A percentile compares a stretch with the other conserved stretches of the same genome.
Evolutionary conservation across 2,888 invertebrate genomes (phyloP).

Genomic region (Portevinia maculata): DNA sequence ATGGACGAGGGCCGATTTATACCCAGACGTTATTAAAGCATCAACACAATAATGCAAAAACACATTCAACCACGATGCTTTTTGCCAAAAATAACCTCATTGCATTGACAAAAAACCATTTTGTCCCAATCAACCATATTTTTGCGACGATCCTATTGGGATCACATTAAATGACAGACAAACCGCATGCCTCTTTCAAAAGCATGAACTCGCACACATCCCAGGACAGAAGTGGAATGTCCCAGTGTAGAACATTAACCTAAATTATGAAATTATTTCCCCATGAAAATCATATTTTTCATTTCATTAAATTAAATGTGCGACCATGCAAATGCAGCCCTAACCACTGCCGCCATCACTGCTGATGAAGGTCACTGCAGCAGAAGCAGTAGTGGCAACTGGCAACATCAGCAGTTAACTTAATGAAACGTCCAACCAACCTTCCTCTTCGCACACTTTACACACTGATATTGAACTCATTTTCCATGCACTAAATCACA

Average conservation of each 20-base stretch:
- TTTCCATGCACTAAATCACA: conserved; percentile 66
- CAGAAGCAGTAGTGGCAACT: conserved; percentile 14
- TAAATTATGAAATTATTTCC: conserved; percentile 68
- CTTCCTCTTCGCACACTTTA: conserved; percentile 13
- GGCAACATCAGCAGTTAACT: conserved; percentile 58
- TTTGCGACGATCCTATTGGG: conserved; percentile 32
- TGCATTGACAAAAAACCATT: conserved; percentile 20
- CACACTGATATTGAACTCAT: conserved; percentile 71
- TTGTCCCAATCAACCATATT: conserved; percentile 21
- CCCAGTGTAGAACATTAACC: conserved; percentile 56
- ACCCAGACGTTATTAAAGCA: conserved; percentile 16
- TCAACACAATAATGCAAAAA: no score
- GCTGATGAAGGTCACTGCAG: conserved; percentile 66
- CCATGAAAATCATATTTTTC: conserved; percentile 66
- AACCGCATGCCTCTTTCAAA: conserved; percentile 51
- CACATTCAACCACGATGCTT: neutral
- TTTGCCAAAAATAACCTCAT: conserved; percentile 3
- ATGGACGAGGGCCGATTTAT: conserved; percentile 8
- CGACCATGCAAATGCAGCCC: conserved; percentile 58
- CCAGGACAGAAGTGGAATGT: neutral
- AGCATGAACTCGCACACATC: neutral
- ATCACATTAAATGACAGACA: conserved; percentile 64
- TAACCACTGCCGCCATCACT: conserved; percentile 23
- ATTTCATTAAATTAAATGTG: conserved; percentile 72
- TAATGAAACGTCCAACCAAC: conserved; percentile 60